phyloP scores from a whole-genome alignment of 1,140 invertebrate species.

The Calephelis virginiensis region DNA sequence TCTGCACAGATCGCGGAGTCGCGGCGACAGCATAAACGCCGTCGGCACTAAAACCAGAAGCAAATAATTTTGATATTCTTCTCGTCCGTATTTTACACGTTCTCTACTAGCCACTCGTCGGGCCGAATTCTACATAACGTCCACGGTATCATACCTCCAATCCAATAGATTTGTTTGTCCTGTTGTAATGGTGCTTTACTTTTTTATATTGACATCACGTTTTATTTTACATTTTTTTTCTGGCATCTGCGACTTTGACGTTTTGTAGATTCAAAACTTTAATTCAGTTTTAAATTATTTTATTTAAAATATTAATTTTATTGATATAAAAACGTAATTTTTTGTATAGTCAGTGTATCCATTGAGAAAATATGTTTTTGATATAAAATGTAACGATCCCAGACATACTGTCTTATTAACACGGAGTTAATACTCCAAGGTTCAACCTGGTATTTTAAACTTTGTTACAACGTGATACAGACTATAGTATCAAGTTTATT shows the following conservation, averaged over 20 bases:
- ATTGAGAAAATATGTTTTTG: neutral
- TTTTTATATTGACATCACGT: conserved; percentile 26
- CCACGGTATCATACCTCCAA: conserved; percentile 29
- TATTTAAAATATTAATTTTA: neutral
- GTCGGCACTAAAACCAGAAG: conserved; percentile 76
- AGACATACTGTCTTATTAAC: too few relatives aligned
- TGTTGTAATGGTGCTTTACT: conserved; percentile 65
- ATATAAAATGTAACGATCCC: too few relatives aligned
- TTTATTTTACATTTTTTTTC: neutral
- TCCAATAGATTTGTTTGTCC: conserved; percentile 26
- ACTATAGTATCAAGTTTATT: too few relatives aligned
- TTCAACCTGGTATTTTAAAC: too few relatives aligned
- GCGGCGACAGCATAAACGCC: conserved; percentile 84
- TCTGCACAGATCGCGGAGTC: conserved; percentile 82
- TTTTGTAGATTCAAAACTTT: conserved; percentile 8
- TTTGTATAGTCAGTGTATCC: neutral
- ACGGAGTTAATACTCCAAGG: too few relatives aligned
- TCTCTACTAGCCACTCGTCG: conserved; percentile 19
- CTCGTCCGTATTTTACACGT: conserved; percentile 12
- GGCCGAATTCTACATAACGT: conserved; percentile 51
- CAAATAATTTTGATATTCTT: conserved; percentile 47
- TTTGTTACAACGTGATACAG: too few relatives aligned
- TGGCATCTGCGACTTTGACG: neutral
- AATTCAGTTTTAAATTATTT: neutral
- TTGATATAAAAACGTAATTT: neutral